Conservation (phyloP, 1,140 invertebrate species). For the Microplitis demolitor region DNA sequence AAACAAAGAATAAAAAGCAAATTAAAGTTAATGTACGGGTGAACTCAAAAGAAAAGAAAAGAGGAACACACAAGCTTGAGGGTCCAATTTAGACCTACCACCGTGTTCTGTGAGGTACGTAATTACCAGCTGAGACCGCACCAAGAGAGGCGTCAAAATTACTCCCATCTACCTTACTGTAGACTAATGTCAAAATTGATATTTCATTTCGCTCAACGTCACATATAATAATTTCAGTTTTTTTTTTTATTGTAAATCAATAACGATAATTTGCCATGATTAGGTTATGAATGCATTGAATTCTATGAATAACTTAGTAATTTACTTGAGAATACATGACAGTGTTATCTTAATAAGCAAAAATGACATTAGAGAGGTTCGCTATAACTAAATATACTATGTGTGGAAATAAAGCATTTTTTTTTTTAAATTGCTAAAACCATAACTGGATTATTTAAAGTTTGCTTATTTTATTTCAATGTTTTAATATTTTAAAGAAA, state of each 20-base stretch:
- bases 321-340: no score
- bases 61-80: conserved; percentile 26
- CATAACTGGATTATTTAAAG: no score
- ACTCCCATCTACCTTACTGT: conserved; percentile 39
- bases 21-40: not conserved
- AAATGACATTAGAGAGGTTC: no score
- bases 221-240: conserved; percentile 45
- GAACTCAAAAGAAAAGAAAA: not conserved
- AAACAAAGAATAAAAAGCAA: conserved; percentile 14
- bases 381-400: no score
- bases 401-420: no score
- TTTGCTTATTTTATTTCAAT: no score
- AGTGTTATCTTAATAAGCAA: no score
- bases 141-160: conserved; percentile 52
- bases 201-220: conserved; percentile 54
- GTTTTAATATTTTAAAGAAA: no score
- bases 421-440: no score
- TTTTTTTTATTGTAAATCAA: conserved; percentile 58
- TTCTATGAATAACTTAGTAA: no score
- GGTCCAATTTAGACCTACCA: conserved; percentile 53
- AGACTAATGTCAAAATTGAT: conserved; percentile 60
- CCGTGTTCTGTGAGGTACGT: conserved; percentile 59
- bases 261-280: conserved; percentile 49
- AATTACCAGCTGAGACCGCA: conserved; percentile 56
- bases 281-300: no score